Evolutionary conservation across 2,797 vertebrate genomes (phyloP), one percentile per base, ranked within the genome.

Genomic region (Sebastiscus tertius): DNA sequence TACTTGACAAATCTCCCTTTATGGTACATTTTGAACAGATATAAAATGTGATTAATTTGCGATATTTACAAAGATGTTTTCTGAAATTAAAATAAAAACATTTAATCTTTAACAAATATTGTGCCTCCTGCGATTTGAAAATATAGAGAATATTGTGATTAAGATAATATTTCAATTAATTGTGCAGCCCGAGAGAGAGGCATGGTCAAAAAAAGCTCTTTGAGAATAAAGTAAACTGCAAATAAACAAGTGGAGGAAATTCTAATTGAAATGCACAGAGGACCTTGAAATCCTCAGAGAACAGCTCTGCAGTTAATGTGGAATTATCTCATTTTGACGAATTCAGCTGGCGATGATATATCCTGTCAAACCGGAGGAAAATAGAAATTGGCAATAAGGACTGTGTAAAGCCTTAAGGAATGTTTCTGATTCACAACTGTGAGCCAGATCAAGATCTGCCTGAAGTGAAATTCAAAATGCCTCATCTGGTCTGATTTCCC

Each of bases 401-500:
- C 63, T 26, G 14, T 56, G 11, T 39, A 33, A 69, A 27, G 42
- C 64, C 75, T 66, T 12, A 5, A 80, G 75, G 67, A 79, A 42
- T 52, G 54, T 81, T 83, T 46, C 61, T 78, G 49, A 86, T 81
- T 54, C 75, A 79, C 36, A 52, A 68, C 65, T 72, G 74, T 56
- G 74, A 79, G 66, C 18, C 64, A 36, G 82, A 22, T 52, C 7
- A 34, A 84, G 62, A 81, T 72, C 72, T 24, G 81, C 88, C 84
- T 72, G 72, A 52, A 86, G 87, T 80, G 64, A 90, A 80, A 90
- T 81, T 80, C 68, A 69, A 83, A 91, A 84, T 8, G 52, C 72
- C 81, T 90, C 85, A 85, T 90, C 80, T 75, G 74, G 62, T 82
- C 58, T 77, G 80, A 91, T 91, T 83, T 90, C 85, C 83, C 79